Base-by-base conservation (phyloP, 1,140 invertebrate genomes). In the Drosophila suzukii region DNA sequence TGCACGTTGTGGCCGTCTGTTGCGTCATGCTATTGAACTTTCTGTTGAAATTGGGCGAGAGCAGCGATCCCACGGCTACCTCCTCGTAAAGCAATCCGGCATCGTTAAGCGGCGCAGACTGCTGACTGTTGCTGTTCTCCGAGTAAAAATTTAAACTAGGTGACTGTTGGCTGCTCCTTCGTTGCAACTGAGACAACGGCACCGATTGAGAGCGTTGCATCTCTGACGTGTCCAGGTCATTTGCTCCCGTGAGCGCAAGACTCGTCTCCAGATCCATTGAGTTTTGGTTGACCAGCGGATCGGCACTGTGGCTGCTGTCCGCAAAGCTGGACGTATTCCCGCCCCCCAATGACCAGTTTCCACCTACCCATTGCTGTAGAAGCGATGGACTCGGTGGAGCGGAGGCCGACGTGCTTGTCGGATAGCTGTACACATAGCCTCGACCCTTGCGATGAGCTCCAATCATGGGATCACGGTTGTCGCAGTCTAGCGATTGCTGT, bases 181-280 rank as follows among this genome's bases (percentile, higher is more conserved):
- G 77, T 15, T 91, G 90, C 38, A 91, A 41, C 11, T 91, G 90
- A 0, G 90, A 91, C 47, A 91, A 30, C 0, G 92, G 92, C 59
- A 92, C 92, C 24, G 91, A 92, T 32, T 91, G 91, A 6, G 92
- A 92, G 6, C 92, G 91, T 49, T 91, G 90, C 34, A 86, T 89
- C 36, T 91, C 90, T 27, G 80, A 78, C 0, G 90, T 47, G 30
- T 86, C 81, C 11, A 90, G 59, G 15, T 88, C 76, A 39, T 58
- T 78, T 12, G 53, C 80, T 13, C 57, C 70, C 11, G 63, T 70
- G n/a, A 89, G 43, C 0, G 85, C 85, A 27, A 90, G 53, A 53
- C 81, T 90, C 1, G 86, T 90, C 53, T 91, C 90, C 59, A 91
- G 72, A 49, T 91, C 91, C 76, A 91, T 80, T 0, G 90, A 91